Conservation (phyloP, 2,888 invertebrate genomes). For the Branchellion lobata region DNA sequence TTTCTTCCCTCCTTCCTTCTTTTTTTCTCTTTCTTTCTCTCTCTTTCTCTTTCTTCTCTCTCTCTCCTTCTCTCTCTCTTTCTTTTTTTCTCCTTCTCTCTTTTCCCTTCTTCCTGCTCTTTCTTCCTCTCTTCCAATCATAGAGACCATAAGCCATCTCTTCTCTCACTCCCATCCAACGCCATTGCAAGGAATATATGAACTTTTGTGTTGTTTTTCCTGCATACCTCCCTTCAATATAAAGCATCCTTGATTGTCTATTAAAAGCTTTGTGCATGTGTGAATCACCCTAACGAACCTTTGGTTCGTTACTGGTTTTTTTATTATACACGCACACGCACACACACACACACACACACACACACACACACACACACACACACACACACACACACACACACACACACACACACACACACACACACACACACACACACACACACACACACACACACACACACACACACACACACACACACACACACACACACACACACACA, state of each 20-base stretch:
- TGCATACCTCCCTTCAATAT: too few relatives aligned
- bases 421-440: conserved; percentile 16
- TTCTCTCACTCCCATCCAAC: too few relatives aligned
- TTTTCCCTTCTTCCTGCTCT: too few relatives aligned
- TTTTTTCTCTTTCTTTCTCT: too few relatives aligned
- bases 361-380: conserved; percentile 35
- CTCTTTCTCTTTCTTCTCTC: too few relatives aligned
- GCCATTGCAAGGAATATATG: too few relatives aligned
- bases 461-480: background rate
- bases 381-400: conserved; percentile 33
- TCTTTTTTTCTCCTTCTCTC: too few relatives aligned
- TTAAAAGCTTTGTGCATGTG: background rate
- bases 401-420: conserved; percentile 33
- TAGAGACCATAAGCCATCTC: too few relatives aligned
- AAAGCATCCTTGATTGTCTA: too few relatives aligned
- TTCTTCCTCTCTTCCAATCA: too few relatives aligned
- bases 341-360: conserved; percentile 36
- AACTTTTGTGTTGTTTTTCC: background rate
- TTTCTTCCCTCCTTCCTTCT: too few relatives aligned
- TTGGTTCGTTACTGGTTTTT: background rate
- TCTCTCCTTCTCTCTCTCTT: too few relatives aligned
- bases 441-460: background rate
- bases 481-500: background rate
- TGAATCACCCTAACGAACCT: background rate
- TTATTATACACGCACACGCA: conserved; percentile 14